Evolutionary conservation across 2,888 invertebrate genomes (phyloP).

Genomic region (Fissipunctia ypsillon): DNA sequence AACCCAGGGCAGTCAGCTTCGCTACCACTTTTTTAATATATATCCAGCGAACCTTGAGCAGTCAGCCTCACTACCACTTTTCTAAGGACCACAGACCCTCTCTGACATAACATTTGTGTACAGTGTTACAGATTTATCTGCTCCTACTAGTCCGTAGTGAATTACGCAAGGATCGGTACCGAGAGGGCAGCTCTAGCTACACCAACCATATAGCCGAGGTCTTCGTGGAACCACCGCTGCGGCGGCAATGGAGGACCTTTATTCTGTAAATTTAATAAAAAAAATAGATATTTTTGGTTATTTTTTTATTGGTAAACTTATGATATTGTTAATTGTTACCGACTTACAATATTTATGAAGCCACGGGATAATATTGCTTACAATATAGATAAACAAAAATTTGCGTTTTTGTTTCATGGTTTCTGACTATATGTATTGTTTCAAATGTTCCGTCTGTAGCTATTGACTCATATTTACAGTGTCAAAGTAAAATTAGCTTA

Average conservation of each 20-base stretch:
- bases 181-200: slow-evolving; percentile 67
- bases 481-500: background rate
- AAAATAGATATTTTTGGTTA: background rate
- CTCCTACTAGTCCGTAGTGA: slow-evolving; percentile 70
- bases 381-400: background rate
- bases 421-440: background rate
- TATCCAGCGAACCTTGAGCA: background rate
- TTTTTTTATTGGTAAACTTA: slow-evolving; percentile 6
- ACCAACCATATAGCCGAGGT: slow-evolving; percentile 69
- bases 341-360: background rate
- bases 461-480: background rate
- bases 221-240: slow-evolving; percentile 48
- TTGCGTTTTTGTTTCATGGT: background rate
- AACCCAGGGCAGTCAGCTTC: too few relatives aligned
- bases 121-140: slow-evolving; percentile 71
- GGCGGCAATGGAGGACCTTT: slow-evolving; percentile 49
- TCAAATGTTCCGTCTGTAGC: background rate
- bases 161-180: slow-evolving; percentile 67
- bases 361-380: background rate
- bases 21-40: background rate
- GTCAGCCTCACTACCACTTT: background rate
- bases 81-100: background rate
- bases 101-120: slow-evolving; percentile 16
- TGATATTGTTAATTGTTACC: background rate
- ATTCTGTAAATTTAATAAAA: slow-evolving; percentile 42